Base-by-base conservation (phyloP, 2,888 invertebrate species). In the Apocheima hispidaria region DNA sequence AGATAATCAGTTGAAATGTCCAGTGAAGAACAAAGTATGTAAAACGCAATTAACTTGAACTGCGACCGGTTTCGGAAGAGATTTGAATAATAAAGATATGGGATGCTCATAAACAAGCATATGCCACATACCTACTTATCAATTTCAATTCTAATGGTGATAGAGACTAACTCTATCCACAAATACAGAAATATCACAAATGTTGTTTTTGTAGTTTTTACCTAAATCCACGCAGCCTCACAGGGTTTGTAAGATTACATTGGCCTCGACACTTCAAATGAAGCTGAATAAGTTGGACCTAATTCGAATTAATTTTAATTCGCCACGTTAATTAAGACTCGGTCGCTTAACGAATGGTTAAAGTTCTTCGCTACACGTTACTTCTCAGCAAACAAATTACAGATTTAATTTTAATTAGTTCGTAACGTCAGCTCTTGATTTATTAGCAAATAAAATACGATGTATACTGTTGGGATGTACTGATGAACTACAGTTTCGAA, bases 41-140 rank as follows among this genome's bases (percentile, higher is more conserved):
- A 71, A 73, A 68, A 73, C 84, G 87, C 86, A 88, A 88, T 88
- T 86, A 89, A 83, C 76, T 41, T 79, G 71, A 67, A 77, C 80
- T 55, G 61, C 68, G 81, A 88, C 90, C 88, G 89, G 90, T 87
- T 80, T 69, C 53, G 50, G 36, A 68, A 75, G 72, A 82, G 77
- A 86, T 85, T 86, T 82, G 73, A 84, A 87, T 88, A 88, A 88
- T 88, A 90, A 87, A 90, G 88, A 90, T 90, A 90, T 74, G 82
- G 79, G 70, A 75, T 78, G 73, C 73, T 79, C 81, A 86, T 88
- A 89, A 90, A 90, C 86, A 83, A 86, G 84, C 90, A 90, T 90
- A 92, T 81, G 83, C 86, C 88, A 92, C 90, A 85, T 88, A 85
- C 85, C 85, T 85, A 86, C 87, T 88, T 90, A 86, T 85, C 86